phyloP scores from a whole-genome alignment of 2,797 vertebrate genomes.

The Helicolenus hilgendorfi region DNA sequence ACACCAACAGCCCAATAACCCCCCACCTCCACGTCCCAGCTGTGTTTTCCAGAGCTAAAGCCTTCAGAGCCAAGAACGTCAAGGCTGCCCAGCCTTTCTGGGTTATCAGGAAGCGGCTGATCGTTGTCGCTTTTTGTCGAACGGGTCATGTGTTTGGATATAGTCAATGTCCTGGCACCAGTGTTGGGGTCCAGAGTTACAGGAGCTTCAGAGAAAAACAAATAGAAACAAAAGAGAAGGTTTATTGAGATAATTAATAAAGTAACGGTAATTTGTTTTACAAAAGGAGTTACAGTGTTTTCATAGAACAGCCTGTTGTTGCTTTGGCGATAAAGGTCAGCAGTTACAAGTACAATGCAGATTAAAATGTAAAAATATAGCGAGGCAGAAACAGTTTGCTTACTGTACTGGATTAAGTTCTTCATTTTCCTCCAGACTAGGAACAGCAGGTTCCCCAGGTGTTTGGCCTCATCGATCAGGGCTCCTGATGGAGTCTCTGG shows the following conservation, averaged over 20 bases:
- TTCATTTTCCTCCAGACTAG: slow-evolving; percentile 56
- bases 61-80: neutral
- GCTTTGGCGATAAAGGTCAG: neutral
- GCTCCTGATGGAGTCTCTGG: slow-evolving; percentile 29
- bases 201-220: slow-evolving; percentile 26
- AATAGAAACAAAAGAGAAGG: rapidly evolving
- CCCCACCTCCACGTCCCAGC: slow-evolving; percentile 45
- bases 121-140: rapidly evolving
- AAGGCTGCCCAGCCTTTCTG: rapidly evolving
- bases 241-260: neutral
- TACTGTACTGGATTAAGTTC: slow-evolving; percentile 42
- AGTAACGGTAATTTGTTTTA: neutral
- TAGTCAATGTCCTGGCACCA: rapidly evolving
- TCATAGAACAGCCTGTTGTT: neutral
- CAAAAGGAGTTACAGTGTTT: neutral
- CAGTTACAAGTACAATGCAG: neutral
- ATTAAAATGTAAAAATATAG: rapidly evolving
- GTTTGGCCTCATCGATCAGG: slow-evolving; percentile 46
- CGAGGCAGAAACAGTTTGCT: slow-evolving; percentile 7
- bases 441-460: slow-evolving; percentile 47
- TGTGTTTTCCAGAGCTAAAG: slow-evolving; percentile 52
- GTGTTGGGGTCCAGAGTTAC: slow-evolving; percentile 61
- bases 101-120: neutral
- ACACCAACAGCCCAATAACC: neutral
- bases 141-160: slow-evolving; percentile 27